These are phyloP conservation scores for Pollenia labialis DNA, from an alignment of 2,888 invertebrate genomes.

Conservation along the genomic window DNA sequence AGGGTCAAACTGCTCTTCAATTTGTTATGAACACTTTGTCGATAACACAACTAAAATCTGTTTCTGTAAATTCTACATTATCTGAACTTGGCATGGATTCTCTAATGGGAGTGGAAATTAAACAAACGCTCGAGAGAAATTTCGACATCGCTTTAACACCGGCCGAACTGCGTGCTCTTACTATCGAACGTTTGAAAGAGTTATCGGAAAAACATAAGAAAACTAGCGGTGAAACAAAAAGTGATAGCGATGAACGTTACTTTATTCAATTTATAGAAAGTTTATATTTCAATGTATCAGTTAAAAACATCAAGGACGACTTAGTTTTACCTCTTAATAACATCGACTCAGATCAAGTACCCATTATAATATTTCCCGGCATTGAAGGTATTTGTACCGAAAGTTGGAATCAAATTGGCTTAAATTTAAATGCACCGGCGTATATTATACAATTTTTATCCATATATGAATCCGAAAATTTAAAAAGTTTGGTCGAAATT, in stretches of 20 bases:
- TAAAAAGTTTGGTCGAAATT: constrained; percentile 8
- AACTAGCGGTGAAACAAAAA: background rate
- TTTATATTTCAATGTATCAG: constrained; percentile 39
- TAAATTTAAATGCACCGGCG: constrained; percentile 21
- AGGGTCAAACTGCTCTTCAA: constrained; percentile 89
- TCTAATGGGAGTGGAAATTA: constrained; percentile 98
- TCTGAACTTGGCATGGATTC: constrained; percentile 98
- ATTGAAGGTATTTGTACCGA: constrained; percentile 52
- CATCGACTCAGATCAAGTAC: constrained; percentile 31
- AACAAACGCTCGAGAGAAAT: constrained; percentile 94
- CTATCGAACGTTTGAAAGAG: constrained; percentile 86
- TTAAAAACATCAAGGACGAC: background rate
- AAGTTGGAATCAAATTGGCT: constrained; percentile 43
- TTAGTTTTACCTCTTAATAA: constrained; percentile 38
- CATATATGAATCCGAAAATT: background rate
- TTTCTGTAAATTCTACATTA: constrained; percentile 89
- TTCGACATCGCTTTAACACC: constrained; percentile 94
- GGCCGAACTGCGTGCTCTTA: constrained; percentile 92
- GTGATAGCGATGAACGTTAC: background rate
- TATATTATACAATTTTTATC: constrained; percentile 57
- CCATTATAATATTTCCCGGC: constrained; percentile 61
- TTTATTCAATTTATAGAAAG: constrained; percentile 12
- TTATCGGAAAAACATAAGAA: constrained; percentile 40
- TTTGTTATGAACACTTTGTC: constrained; percentile 89
- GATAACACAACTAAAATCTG: constrained; percentile 88